phyloP scores from a whole-genome alignment of 1,140 invertebrate genomes.

The Bombus terrestris region DNA sequence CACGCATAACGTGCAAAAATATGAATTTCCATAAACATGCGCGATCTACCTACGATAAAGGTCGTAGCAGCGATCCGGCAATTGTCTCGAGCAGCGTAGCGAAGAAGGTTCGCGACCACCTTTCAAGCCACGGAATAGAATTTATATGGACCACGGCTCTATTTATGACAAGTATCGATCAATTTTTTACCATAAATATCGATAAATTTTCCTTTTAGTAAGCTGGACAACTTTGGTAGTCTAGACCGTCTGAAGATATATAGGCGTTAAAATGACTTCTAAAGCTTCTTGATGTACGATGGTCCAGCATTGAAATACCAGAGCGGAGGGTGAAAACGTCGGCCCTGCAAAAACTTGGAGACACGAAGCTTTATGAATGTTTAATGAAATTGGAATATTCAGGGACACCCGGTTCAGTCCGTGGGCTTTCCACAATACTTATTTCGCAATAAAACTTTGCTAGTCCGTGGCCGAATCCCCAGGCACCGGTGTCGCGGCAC shows the following conservation, averaged over 20 bases:
- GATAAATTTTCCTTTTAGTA: not conserved
- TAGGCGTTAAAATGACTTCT: not conserved
- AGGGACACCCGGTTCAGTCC: slow-evolving; percentile 31
- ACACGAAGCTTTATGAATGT: slow-evolving; percentile 62
- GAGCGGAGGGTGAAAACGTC: not conserved
- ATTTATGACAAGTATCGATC: no score
- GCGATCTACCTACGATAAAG: no score
- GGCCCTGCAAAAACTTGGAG: slow-evolving; percentile 31
- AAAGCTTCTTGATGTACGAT: not conserved
- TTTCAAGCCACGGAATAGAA: no score
- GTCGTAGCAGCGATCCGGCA: no score
- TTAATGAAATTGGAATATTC: slow-evolving; percentile 69
- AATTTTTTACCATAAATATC: no score
- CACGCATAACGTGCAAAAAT: no score
- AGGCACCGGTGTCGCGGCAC: slow-evolving; percentile 13
- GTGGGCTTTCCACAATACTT: slow-evolving; percentile 54
- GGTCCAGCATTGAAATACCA: slow-evolving; percentile 3
- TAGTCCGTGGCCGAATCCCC: not conserved
- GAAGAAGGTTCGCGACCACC: no score
- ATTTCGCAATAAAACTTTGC: slow-evolving; percentile 64
- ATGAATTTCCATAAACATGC: not conserved
- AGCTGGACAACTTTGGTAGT: not conserved
- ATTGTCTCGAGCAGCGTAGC: no score
- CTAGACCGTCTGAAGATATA: not conserved
- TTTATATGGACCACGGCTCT: no score